Conservation (phyloP, 1,140 invertebrate species). For the Aricia agestis region DNA sequence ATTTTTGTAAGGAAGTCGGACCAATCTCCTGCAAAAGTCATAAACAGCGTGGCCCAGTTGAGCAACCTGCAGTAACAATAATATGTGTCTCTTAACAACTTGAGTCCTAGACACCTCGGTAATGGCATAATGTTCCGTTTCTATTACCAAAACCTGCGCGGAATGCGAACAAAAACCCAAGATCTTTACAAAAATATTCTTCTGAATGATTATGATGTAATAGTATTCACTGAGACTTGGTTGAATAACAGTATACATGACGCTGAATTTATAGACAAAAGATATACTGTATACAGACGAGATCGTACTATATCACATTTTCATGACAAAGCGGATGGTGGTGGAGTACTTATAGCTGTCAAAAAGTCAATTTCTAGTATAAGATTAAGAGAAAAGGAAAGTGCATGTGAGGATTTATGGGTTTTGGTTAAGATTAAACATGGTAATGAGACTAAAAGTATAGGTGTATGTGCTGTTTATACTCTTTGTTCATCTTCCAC, state of each 20-base stretch:
- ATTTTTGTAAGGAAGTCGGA: constrained; percentile 25
- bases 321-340: neutral
- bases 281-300: neutral
- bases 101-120: constrained; percentile 6
- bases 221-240: constrained; percentile 29
- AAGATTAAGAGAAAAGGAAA: no score
- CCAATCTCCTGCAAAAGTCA: constrained; percentile 11
- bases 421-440: constrained; percentile 2
- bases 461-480: constrained; percentile 2
- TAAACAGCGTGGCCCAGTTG: constrained; percentile 11
- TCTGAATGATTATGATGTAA: constrained; percentile 25
- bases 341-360: neutral
- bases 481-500: constrained; percentile 14
- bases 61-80: constrained; percentile 13
- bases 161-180: constrained; percentile 24
- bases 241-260: constrained; percentile 13
- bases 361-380: neutral
- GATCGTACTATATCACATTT: neutral
- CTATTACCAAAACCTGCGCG: constrained; percentile 22
- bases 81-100: neutral
- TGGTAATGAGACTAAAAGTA: constrained; percentile 3
- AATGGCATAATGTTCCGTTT: neutral
- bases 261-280: neutral
- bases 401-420: no score
- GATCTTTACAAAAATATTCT: constrained; percentile 25